Conservation (phyloP, 2,888 invertebrate genomes). For the Eremobia ochroleuca region DNA sequence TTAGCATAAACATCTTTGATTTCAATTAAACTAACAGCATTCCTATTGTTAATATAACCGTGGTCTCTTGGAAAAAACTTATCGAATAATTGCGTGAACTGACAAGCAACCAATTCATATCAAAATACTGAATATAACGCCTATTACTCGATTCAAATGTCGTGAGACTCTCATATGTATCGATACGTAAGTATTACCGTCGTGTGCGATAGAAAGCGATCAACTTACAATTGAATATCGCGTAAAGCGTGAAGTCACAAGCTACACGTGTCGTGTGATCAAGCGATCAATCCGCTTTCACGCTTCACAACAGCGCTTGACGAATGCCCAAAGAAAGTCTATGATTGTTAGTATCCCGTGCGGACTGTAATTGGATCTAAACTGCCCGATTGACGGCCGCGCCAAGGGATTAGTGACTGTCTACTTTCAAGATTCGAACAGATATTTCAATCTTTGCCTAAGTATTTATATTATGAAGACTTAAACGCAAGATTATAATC, state of each 20-base stretch:
- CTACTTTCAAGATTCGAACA: conserved; percentile 58
- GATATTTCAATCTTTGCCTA: conserved; percentile 65
- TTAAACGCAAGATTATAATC: conserved; percentile 49
- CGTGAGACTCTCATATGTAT: conserved; percentile 40
- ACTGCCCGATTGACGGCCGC: conserved; percentile 62
- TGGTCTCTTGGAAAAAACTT: conserved; percentile 17
- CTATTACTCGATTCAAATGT: conserved; percentile 34
- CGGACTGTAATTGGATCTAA: conserved; percentile 74
- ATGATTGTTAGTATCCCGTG: conserved; percentile 74
- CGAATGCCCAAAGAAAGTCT: conserved; percentile 77
- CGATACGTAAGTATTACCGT: conserved; percentile 50
- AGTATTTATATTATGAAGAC: conserved; percentile 53
- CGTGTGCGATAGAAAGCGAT: conserved; percentile 77
- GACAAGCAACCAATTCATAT: conserved; percentile 9
- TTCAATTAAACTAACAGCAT: background rate
- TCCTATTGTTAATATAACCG: background rate
- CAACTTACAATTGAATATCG: conserved; percentile 82
- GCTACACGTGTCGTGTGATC: conserved; percentile 77
- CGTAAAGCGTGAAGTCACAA: conserved; percentile 71
- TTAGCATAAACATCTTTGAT: conserved; percentile 4
- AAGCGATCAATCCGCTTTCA: conserved; percentile 82
- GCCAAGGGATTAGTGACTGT: conserved; percentile 50
- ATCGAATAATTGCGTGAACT: conserved; percentile 24
- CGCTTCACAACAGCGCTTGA: conserved; percentile 71
- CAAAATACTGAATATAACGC: conserved; percentile 38